Percentiles rank a stretch among this genome's conserved stretches.
Conservation (phyloP, 2,797 vertebrate genomes). For the Pseudochromis fuscus region DNA sequence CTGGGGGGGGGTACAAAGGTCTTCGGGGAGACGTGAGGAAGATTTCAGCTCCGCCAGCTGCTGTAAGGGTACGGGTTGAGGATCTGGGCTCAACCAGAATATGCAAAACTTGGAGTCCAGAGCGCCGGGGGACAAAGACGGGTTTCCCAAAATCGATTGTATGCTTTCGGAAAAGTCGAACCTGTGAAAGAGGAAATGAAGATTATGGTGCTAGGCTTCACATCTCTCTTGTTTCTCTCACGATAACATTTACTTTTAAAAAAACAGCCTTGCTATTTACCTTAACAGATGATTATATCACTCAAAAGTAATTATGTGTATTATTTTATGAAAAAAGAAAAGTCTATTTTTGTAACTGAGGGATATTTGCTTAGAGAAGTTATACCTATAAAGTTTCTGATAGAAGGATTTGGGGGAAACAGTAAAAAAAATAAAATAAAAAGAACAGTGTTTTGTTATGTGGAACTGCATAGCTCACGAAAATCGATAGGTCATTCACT, state of each 20-base stretch:
- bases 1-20: slow-evolving; percentile 73
- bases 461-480: slow-evolving; percentile 73
- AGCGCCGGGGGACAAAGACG: neutral
- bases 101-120: slow-evolving; percentile 75
- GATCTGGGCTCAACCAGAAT: slow-evolving; percentile 71
- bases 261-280: slow-evolving; percentile 85
- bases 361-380: slow-evolving; percentile 79
- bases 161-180: slow-evolving; percentile 26
- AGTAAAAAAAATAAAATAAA: slow-evolving; percentile 30
- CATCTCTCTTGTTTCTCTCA: slow-evolving; percentile 67
- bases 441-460: slow-evolving; percentile 57
- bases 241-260: slow-evolving; percentile 79
- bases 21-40: slow-evolving; percentile 25
- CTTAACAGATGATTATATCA: slow-evolving; percentile 85
- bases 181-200: slow-evolving; percentile 34
- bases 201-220: slow-evolving; percentile 81
- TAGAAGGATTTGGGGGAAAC: slow-evolving; percentile 52
- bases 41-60: neutral
- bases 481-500: slow-evolving; percentile 74
- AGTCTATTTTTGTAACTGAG: slow-evolving; percentile 89
- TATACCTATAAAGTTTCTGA: slow-evolving; percentile 68
- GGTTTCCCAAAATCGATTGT: slow-evolving; percentile 14
- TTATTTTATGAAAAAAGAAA: slow-evolving; percentile 87
- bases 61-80: slow-evolving; percentile 36
- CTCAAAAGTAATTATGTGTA: slow-evolving; percentile 82